Evolutionary conservation across 2,113 vertebrate species (phyloP).

Genomic region (Antidorcas marsupialis): DNA sequence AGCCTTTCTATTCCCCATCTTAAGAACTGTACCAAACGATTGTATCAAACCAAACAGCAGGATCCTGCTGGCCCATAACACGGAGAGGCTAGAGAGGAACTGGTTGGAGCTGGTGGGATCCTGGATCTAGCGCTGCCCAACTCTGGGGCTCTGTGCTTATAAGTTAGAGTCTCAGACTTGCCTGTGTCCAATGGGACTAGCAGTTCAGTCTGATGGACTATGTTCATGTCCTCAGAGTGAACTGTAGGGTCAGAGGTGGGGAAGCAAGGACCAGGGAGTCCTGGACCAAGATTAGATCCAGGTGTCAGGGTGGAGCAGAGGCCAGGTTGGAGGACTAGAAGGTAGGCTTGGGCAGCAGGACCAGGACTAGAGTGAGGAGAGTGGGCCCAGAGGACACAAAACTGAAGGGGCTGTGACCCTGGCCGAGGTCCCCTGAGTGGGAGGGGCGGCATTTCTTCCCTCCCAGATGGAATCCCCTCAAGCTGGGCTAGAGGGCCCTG

Average conservation of each 20-base stretch:
- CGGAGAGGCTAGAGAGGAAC: background rate
- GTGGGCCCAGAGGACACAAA: rapidly evolving
- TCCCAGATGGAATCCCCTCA: too few species aligned
- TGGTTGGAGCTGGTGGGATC: too few species aligned
- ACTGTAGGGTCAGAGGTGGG: background rate
- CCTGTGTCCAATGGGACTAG: rapidly evolving
- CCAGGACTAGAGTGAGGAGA: background rate
- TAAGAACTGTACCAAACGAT: rapidly evolving
- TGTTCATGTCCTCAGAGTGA: background rate
- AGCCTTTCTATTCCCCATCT: background rate
- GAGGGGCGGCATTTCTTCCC: background rate
- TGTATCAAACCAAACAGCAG: background rate
- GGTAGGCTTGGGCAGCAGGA: too few species aligned
- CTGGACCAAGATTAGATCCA: background rate
- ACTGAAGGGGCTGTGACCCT: rapidly evolving
- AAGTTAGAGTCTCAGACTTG: background rate
- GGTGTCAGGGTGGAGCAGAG: background rate
- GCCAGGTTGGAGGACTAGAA: rapidly evolving
- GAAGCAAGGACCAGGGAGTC: rapidly evolving
- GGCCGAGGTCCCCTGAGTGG: rapidly evolving
- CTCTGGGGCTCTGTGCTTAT: background rate
- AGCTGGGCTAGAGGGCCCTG: too few species aligned
- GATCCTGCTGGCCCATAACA: too few species aligned
- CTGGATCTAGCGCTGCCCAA: background rate
- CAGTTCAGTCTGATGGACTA: background rate